A percentile compares a stretch with the other conserved stretches of the same genome.
These are phyloP conservation scores for Coleophora deauratella DNA, from an alignment of 2,888 invertebrate genomes.

Conservation along the genomic window DNA sequence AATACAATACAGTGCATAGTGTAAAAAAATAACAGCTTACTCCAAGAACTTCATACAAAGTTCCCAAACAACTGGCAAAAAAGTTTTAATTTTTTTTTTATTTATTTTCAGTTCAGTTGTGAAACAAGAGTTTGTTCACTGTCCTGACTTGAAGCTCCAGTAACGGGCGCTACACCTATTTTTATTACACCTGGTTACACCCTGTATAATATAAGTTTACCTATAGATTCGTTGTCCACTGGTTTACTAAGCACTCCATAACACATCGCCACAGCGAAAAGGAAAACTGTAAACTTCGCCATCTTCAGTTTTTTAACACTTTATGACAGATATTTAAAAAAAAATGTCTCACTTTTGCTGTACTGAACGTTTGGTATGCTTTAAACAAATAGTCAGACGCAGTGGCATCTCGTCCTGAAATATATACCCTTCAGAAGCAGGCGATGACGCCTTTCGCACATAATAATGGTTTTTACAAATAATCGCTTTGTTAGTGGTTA, in stretches of 20 bases:
- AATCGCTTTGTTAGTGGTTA: conserved; percentile 18
- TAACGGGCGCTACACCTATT: too few species aligned
- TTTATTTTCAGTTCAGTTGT: too few species aligned
- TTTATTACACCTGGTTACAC: not conserved
- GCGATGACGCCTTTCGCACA: conserved; percentile 26
- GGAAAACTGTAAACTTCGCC: conserved; percentile 16
- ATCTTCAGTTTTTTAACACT: conserved; percentile 13
- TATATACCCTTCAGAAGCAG: conserved; percentile 4
- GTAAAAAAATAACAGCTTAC: too few species aligned
- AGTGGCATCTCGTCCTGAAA: conserved; percentile 17
- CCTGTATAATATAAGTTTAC: not conserved
- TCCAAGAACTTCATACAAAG: too few species aligned
- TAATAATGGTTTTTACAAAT: conserved; percentile 30
- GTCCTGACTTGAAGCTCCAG: too few species aligned
- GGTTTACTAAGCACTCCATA: conserved; percentile 28
- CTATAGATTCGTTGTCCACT: conserved; percentile 17
- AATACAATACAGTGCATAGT: too few species aligned
- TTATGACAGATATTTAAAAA: not conserved
- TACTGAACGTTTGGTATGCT: too few species aligned
- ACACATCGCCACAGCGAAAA: conserved; percentile 23
- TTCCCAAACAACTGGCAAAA: too few species aligned
- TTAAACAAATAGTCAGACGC: not conserved
- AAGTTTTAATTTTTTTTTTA: too few species aligned
- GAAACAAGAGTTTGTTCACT: too few species aligned
- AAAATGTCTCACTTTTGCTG: too few species aligned